phyloP scores from a whole-genome alignment of 2,888 invertebrate genomes.

The Agyllia agylla region DNA sequence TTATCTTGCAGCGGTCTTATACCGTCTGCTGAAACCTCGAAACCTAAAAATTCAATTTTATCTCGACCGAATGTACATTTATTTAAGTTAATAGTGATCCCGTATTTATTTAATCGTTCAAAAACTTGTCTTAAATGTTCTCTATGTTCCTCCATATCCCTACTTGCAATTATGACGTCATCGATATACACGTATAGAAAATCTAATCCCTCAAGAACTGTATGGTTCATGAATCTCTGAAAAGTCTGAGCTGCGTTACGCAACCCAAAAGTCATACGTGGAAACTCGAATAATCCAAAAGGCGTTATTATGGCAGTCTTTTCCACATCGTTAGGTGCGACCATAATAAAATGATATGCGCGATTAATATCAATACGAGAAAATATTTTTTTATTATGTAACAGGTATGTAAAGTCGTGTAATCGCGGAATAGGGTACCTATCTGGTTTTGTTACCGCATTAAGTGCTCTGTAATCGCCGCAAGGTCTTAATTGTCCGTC shows the following conservation, averaged over 20 bases:
- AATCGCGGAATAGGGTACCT: not conserved
- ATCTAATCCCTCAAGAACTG: not conserved
- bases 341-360: not conserved
- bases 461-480: not conserved
- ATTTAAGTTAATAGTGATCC: constrained; percentile 9
- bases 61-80: not conserved
- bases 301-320: not conserved
- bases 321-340: not conserved
- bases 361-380: not conserved
- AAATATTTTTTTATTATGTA: not conserved
- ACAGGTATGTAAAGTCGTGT: too few relatives aligned
- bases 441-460: not conserved
- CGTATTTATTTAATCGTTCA: not conserved
- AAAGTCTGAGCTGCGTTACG: not conserved
- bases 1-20: not conserved
- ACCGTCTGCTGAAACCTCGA: not conserved
- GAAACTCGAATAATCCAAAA: not conserved
- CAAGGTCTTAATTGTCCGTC: not conserved
- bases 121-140: not conserved
- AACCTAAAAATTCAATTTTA: not conserved
- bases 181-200: not conserved
- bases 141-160: not conserved
- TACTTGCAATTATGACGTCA: not conserved
- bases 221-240: not conserved
- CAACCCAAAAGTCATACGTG: not conserved